phyloP scores from a whole-genome alignment of 2,888 invertebrate genomes.

The Drosophila greeni region DNA sequence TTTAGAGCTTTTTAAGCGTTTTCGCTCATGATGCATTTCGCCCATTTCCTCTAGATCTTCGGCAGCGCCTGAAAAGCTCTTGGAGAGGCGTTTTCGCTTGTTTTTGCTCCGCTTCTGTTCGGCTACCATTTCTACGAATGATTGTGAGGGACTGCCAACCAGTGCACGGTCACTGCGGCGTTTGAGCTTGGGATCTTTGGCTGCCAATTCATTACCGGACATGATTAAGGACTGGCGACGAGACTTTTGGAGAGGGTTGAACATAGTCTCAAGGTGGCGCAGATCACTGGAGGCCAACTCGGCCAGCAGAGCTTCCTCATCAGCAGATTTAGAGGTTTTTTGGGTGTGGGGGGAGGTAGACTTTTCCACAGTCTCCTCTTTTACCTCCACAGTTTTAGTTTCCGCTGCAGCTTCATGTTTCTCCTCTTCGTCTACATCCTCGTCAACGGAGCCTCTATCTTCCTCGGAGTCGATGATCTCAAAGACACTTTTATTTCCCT shows the following conservation, averaged over 20 bases:
- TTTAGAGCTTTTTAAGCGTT: constrained; percentile 15
- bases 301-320: constrained; percentile 54
- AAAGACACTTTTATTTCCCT: constrained; percentile 12
- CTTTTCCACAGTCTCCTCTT: background rate
- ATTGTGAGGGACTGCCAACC: constrained; percentile 63
- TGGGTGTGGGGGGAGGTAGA: background rate
- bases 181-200: constrained; percentile 39
- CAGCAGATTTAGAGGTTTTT: constrained; percentile 18
- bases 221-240: constrained; percentile 67
- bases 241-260: constrained; percentile 66
- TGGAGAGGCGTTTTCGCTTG: constrained; percentile 69
- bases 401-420: background rate
- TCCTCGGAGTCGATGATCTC: constrained; percentile 33
- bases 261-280: constrained; percentile 55
- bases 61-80: constrained; percentile 65
- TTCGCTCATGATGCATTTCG: constrained; percentile 16
- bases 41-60: constrained; percentile 44
- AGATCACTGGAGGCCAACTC: constrained; percentile 55
- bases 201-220: constrained; percentile 32
- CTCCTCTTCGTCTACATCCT: background rate
- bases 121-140: constrained; percentile 69
- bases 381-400: too few relatives aligned
- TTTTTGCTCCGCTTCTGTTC: constrained; percentile 30
- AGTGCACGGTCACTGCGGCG: constrained; percentile 51
- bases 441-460: background rate